Evolutionary conservation across 2,888 invertebrate species (phyloP).

Genomic region (Dryobotodes eremita): DNA sequence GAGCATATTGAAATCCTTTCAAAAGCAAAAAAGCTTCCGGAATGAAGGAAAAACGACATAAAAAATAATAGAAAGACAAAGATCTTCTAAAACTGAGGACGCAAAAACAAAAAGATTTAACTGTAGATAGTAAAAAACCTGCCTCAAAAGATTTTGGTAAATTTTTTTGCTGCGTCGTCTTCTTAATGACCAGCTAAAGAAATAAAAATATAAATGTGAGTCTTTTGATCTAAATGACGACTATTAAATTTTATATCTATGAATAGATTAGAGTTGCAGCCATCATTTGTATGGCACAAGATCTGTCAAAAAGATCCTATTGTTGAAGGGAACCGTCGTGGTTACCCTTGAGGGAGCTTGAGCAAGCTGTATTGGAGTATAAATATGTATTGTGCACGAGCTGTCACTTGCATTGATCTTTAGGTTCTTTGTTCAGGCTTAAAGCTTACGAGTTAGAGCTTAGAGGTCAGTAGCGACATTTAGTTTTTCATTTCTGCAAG

Average conservation of each 20-base stretch:
- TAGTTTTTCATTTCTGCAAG: conserved; percentile 43
- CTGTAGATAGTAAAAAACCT: conserved; percentile 1
- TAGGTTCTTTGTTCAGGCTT: conserved; percentile 19
- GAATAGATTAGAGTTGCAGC: conserved; percentile 19
- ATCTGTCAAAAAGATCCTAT: conserved; percentile 41
- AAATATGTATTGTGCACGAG: conserved; percentile 27
- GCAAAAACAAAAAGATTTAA: conserved; percentile 16
- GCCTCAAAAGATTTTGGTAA: background rate
- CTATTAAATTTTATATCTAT: conserved; percentile 24
- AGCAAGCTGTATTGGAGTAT: conserved; percentile 23
- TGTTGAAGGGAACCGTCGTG: conserved; percentile 20
- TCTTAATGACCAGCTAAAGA: conserved; percentile 15
- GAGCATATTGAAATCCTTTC: background rate
- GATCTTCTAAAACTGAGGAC: background rate
- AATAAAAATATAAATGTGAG: conserved; percentile 9
- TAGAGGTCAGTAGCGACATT: conserved; percentile 28
- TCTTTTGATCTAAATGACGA: conserved; percentile 32
- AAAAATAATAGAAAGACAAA: background rate
- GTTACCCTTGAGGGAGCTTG: conserved; percentile 48
- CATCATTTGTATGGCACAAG: conserved; percentile 25
- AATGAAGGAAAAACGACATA: background rate
- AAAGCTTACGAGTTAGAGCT: conserved; percentile 23
- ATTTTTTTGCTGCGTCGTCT: background rate
- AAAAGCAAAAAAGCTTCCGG: background rate
- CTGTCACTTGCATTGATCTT: conserved; percentile 22